A percentile compares a stretch with the other conserved stretches of the same genome.
Conservation (phyloP, 2,888 invertebrate genomes). For the Leucophenga montana region DNA sequence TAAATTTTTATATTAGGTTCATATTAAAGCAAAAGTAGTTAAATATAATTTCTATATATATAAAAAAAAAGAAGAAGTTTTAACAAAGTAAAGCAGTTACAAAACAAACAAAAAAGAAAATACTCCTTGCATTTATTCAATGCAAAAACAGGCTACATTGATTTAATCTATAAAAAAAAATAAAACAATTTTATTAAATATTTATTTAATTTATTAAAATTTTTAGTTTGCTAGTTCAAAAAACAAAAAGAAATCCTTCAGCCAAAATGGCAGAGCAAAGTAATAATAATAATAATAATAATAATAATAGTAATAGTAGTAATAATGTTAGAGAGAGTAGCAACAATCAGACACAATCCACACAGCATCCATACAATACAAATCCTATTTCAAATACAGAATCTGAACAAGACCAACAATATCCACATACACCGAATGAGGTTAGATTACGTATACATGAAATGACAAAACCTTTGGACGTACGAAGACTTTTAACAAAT, state of each 20-base stretch:
- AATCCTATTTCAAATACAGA: background rate
- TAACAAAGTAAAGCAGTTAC: background rate
- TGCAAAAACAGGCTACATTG: background rate
- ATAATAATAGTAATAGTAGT: conserved; percentile 34
- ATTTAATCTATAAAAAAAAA: conserved; percentile 27
- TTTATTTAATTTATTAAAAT: conserved; percentile 40
- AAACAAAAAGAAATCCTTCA: background rate
- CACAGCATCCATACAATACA: conserved; percentile 26
- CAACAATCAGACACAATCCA: conserved; percentile 40
- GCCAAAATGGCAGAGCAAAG: conserved; percentile 10
- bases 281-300: conserved; percentile 22
- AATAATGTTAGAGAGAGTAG: conserved; percentile 30
- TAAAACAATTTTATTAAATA: conserved; percentile 37
- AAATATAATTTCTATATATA: conserved; percentile 37
- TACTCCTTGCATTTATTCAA: background rate
- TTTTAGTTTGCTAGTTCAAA: background rate
- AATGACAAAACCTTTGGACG: background rate
- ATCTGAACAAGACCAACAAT: background rate
- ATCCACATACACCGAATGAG: conserved; percentile 1
- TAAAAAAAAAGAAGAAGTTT: background rate
- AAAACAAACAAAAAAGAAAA: no score
- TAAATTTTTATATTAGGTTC: conserved; percentile 32
- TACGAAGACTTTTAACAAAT: conserved; percentile 40
- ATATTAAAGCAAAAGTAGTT: conserved; percentile 12
- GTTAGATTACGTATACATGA: background rate